These are phyloP conservation scores for Gasterosteus nipponicus DNA, from an alignment of 2,113 vertebrate species.

Conservation along the genomic window DNA sequence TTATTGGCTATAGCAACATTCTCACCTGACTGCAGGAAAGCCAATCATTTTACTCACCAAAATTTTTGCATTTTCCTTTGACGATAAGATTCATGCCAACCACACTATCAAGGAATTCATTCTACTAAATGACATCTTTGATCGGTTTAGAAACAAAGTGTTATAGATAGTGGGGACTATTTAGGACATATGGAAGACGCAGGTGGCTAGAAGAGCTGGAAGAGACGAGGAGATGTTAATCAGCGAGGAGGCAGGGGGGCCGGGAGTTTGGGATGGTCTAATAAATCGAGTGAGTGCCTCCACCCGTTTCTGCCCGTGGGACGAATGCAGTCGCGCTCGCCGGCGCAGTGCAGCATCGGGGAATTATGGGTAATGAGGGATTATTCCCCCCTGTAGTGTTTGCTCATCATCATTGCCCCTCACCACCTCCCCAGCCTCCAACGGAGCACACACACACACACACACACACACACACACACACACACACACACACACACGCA, in stretches of 20 bases:
- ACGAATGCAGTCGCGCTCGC: slow-evolving; percentile 68
- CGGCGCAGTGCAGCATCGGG: slow-evolving; percentile 59
- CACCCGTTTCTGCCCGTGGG: slow-evolving; percentile 78
- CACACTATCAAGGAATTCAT: not conserved
- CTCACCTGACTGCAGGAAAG: not conserved
- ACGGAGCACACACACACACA: slow-evolving; percentile 18
- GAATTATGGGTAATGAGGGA: slow-evolving; percentile 82
- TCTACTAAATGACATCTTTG: not conserved
- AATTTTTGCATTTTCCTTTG: not conserved
- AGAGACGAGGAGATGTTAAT: slow-evolving; percentile 27
- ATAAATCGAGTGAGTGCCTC: slow-evolving; percentile 84
- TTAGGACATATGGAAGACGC: slow-evolving; percentile 68
- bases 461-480: not conserved
- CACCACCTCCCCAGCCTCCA: slow-evolving; percentile 35
- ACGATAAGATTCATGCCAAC: not conserved
- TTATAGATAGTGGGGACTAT: not conserved
- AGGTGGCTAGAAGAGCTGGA: slow-evolving; percentile 34
- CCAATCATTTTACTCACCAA: not conserved
- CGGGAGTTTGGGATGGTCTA: slow-evolving; percentile 63
- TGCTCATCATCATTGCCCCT: slow-evolving; percentile 69
- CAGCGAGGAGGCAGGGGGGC: slow-evolving; percentile 39
- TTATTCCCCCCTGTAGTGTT: slow-evolving; percentile 79
- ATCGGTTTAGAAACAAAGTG: slow-evolving; percentile 2
- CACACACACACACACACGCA: slow-evolving; percentile 7
- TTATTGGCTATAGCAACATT: no score